phyloP scores from a whole-genome alignment of 2,797 vertebrate genomes.

The Gymnothorax javanicus region DNA sequence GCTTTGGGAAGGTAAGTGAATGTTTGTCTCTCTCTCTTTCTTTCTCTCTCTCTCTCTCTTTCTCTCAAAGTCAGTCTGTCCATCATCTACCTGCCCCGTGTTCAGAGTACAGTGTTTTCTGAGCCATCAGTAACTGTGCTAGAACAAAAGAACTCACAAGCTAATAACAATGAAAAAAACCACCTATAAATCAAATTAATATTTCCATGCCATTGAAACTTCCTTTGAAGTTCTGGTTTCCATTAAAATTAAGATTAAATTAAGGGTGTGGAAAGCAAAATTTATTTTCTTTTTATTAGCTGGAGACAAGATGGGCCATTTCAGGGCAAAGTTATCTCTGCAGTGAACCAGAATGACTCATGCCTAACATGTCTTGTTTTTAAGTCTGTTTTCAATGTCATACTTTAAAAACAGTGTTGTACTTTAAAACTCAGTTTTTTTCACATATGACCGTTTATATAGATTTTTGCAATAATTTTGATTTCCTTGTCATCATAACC shows the following conservation, averaged over 20 bases:
- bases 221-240: neutral
- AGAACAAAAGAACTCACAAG: neutral
- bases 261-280: neutral
- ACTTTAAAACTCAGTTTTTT: neutral
- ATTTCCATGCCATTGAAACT: neutral
- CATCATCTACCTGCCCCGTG: neutral
- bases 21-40: slow-evolving; percentile 1
- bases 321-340: neutral
- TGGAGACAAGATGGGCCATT: neutral
- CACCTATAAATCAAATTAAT: neutral
- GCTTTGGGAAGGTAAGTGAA: slow-evolving; percentile 72
- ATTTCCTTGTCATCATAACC: too few relatives aligned
- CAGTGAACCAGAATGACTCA: neutral
- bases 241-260: neutral
- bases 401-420: neutral
- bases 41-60: neutral
- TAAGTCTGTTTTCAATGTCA: neutral
- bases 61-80: neutral
- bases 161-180: neutral
- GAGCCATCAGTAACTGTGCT: neutral
- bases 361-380: neutral
- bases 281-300: neutral
- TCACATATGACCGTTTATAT: neutral
- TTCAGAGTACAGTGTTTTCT: neutral
- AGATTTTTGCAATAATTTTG: neutral